Base-by-base conservation (phyloP, 2,888 invertebrate genomes). In the Elegia similella region DNA sequence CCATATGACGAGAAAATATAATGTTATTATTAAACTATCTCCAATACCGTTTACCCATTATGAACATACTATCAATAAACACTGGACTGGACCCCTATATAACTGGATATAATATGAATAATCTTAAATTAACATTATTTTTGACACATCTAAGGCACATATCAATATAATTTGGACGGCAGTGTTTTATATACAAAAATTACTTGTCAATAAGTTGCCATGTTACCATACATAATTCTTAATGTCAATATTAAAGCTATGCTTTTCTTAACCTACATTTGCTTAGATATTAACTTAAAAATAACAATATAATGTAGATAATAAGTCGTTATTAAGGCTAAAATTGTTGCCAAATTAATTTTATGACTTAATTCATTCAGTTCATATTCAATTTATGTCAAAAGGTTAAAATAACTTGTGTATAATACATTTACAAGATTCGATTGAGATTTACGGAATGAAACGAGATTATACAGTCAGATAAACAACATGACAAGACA, bases 211-310 rank as follows among this genome's bases (percentile, higher is more conserved):
- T 38, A 47, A 38, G 29, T 53, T 53, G 53, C 53, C 56, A 56
- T 47, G n/a, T n/a, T n/a, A 50, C 32, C 15, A 10, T 7, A 53
- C 7, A 15, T 8, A 6, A 43, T 10, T 12, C 43, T 43, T 43
- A 42, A 32, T 30, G 29, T 43, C 38, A 55, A 60, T 60, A 62
- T 69, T 69, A 69, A 68, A 69, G 69, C 69, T 68, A 66, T 64
- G 55, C 34, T 63, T 66, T 58, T 56, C 42, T 56, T 55, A 58
- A 42, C 42, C 12, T 55, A 44, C 38, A 5, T 38, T n/a, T 38
- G 5, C 38, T 38, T 38, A 38, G 1, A 38, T 38, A n/a, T 38
- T 38, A 1, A n/a, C 38, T 38, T 38, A 38, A 38, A 5, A 12
- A 10, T 38, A 38, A 38, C 23, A 23, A 23, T 23, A 23, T 12